These are phyloP conservation scores for Paralichthys olivaceus DNA, from an alignment of 2,113 vertebrate species.

Conservation along the genomic window DNA sequence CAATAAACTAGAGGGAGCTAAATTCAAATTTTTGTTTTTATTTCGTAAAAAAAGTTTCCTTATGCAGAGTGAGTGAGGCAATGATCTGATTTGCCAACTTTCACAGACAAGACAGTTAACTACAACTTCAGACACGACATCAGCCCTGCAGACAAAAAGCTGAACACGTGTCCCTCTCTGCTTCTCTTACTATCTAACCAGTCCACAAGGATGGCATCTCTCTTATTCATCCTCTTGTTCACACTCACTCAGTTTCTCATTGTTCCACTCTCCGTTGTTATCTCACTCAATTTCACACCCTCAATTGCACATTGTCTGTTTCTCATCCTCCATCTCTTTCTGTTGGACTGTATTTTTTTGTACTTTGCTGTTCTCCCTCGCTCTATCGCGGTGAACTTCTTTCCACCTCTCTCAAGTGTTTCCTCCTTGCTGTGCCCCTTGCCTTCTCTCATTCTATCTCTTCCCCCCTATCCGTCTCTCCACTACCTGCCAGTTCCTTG, in stretches of 20 bases:
- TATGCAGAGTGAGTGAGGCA: too few species aligned
- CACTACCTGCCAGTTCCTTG: slow-evolving; percentile 77
- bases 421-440: slow-evolving; percentile 14
- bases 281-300: slow-evolving; percentile 62
- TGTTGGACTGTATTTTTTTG: slow-evolving; percentile 26
- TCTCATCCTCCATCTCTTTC: slow-evolving; percentile 32
- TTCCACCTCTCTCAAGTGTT: slow-evolving; percentile 28
- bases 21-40: not conserved
- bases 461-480: slow-evolving; percentile 23
- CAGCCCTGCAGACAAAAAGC: slow-evolving; percentile 6
- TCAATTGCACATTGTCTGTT: slow-evolving; percentile 42
- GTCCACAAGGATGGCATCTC: slow-evolving; percentile 28
- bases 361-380: slow-evolving; percentile 3
- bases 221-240: slow-evolving; percentile 9
- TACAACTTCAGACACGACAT: not conserved
- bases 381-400: slow-evolving; percentile 17
- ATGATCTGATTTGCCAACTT: not conserved
- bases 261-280: slow-evolving; percentile 31
- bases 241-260: slow-evolving; percentile 40
- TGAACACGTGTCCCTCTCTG: slow-evolving; percentile 2
- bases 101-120: not conserved
- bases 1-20: too few species aligned
- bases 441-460: not conserved
- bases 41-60: not conserved
- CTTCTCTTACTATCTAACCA: slow-evolving; percentile 22